These are phyloP conservation scores for Tribolium madens DNA, from an alignment of 1,140 invertebrate species.

Conservation along the genomic window DNA sequence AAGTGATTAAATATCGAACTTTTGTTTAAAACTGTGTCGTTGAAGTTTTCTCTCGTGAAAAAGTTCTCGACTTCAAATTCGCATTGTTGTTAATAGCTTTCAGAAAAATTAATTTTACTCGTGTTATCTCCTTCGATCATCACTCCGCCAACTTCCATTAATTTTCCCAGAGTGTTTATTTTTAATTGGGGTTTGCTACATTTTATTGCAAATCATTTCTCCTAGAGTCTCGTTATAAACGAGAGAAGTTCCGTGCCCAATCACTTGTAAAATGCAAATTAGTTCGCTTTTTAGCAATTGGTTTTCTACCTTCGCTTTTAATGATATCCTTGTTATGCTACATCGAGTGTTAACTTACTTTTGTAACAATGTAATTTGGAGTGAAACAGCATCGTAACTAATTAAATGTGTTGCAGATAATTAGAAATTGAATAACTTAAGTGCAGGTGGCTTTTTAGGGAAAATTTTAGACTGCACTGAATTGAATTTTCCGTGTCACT, in stretches of 20 bases:
- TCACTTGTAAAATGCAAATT: constrained; percentile 33
- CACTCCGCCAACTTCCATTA: constrained; percentile 16
- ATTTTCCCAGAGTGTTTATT: not conserved
- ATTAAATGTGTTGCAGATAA: not conserved
- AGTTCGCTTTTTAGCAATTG: constrained; percentile 29
- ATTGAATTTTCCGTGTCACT: constrained; percentile 15
- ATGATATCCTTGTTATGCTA: constrained; percentile 26
- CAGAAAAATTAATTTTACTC: constrained; percentile 35
- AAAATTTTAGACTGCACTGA: too few species aligned
- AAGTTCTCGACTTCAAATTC: not conserved
- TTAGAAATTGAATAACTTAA: not conserved
- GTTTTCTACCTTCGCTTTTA: constrained; percentile 24
- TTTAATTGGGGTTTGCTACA: not conserved
- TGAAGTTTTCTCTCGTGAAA: not conserved
- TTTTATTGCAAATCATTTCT: constrained; percentile 13
- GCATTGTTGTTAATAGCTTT: constrained; percentile 8
- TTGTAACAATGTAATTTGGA: not conserved
- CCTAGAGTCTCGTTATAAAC: constrained; percentile 16
- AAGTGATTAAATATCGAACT: constrained; percentile 27
- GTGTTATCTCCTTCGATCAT: constrained; percentile 14
- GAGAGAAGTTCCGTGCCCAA: not conserved
- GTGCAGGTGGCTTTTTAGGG: not conserved
- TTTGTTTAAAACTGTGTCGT: constrained; percentile 28
- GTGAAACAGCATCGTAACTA: not conserved
- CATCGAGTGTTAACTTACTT: constrained; percentile 20